phyloP scores from a whole-genome alignment of 2,888 invertebrate species.

The Coelinius sp. region DNA sequence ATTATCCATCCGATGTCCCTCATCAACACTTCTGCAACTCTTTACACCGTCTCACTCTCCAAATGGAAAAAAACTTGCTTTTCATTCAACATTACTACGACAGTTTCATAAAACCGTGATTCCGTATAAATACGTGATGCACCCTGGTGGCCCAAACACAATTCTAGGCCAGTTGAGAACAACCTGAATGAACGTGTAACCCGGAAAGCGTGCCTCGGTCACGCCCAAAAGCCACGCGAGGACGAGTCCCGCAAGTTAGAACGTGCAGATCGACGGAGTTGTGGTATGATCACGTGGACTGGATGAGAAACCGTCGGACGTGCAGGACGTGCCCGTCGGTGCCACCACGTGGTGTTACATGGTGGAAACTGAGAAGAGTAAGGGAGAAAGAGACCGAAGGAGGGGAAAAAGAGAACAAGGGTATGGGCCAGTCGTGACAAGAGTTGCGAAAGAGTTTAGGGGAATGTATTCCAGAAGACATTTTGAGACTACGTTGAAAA shows the following conservation, averaged over 20 bases:
- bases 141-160: conserved; percentile 14
- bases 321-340: conserved; percentile 58
- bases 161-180: not conserved
- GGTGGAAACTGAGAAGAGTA: conserved; percentile 35
- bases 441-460: conserved; percentile 58
- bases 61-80: not conserved
- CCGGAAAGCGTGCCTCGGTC: conserved; percentile 51
- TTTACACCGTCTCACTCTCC: not conserved
- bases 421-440: conserved; percentile 43
- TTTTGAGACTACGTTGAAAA: conserved; percentile 37
- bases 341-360: conserved; percentile 49
- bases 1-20: not conserved
- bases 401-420: conserved; percentile 18
- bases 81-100: not conserved
- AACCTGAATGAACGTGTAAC: conserved; percentile 48
- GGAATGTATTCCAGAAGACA: conserved; percentile 40
- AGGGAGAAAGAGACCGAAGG: conserved; percentile 29
- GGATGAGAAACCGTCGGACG: conserved; percentile 30
- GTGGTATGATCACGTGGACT: conserved; percentile 38
- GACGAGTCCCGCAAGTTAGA: conserved; percentile 41
- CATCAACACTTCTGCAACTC: not conserved
- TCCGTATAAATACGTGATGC: conserved; percentile 14
- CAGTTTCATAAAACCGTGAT: conserved; percentile 17
- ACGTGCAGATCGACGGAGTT: conserved; percentile 37
- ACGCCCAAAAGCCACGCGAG: conserved; percentile 44